Conservation (phyloP, 2,113 vertebrate genomes). For the Arenaria interpres region DNA sequence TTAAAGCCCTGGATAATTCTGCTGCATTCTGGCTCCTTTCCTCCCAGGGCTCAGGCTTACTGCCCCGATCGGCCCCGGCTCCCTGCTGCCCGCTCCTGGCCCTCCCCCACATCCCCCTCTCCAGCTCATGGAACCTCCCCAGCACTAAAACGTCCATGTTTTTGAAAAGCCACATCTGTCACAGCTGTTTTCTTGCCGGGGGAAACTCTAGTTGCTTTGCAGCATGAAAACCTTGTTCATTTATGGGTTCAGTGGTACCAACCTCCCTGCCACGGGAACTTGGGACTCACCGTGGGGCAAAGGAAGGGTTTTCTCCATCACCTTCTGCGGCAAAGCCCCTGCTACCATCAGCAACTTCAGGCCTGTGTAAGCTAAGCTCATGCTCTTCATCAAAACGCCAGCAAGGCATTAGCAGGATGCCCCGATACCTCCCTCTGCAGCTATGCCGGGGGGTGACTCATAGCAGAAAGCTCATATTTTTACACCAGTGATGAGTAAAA, state of each 20-base stretch:
- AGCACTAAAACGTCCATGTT: background rate
- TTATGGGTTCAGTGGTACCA: background rate
- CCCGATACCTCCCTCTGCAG: background rate
- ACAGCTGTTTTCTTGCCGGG: background rate
- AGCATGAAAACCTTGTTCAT: background rate
- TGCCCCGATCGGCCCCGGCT: fast-evolving
- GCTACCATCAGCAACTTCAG: background rate
- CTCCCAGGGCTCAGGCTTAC: background rate
- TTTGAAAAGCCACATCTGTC: background rate
- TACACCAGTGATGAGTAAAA: background rate
- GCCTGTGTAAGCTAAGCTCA: background rate
- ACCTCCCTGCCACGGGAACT: fast-evolving
- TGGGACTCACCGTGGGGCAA: background rate
- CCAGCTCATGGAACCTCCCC: background rate
- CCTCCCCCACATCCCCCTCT: background rate
- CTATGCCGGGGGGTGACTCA: background rate
- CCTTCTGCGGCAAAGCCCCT: background rate
- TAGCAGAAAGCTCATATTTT: background rate
- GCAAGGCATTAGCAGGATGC: background rate
- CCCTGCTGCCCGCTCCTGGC: background rate
- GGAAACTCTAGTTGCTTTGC: background rate
- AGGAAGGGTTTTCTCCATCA: background rate
- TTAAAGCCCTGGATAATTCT: background rate
- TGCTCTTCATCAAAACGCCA: background rate
- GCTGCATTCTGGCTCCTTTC: background rate